Evolutionary conservation across 2,113 vertebrate genomes (phyloP).

Genomic region (Pedionomus torquatus): DNA sequence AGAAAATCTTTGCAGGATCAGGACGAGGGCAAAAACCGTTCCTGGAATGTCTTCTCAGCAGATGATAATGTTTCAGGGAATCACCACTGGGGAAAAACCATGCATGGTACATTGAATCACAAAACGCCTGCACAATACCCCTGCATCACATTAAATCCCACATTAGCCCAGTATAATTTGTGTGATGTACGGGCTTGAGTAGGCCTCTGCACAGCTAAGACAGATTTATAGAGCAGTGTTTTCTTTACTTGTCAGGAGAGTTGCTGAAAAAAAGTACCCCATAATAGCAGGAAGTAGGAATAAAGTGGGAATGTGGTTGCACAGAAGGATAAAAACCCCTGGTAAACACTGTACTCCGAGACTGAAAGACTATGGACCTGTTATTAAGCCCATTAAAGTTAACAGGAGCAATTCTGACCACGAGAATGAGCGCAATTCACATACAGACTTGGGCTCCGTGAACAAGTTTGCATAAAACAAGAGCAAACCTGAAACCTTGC

Average conservation of each 20-base stretch:
- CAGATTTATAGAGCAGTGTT: neutral
- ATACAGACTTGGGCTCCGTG: neutral
- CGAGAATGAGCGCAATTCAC: neutral
- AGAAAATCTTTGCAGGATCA: neutral
- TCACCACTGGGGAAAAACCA: neutral
- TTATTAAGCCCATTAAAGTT: neutral
- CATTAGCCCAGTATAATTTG: neutral
- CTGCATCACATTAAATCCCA: neutral
- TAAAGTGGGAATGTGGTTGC: neutral
- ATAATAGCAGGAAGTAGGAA: neutral
- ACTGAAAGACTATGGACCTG: neutral
- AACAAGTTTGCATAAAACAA: neutral
- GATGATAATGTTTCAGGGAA: neutral
- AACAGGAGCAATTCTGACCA: neutral
- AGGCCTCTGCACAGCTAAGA: neutral
- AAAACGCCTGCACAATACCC: neutral
- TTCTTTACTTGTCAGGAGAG: neutral
- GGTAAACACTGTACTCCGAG: neutral
- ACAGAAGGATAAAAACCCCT: neutral
- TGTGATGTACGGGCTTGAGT: neutral
- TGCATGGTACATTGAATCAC: neutral
- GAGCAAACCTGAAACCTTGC: conserved; percentile 25
- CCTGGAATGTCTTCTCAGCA: neutral
- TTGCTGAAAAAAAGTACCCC: neutral
- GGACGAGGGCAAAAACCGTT: neutral